phyloP scores from a whole-genome alignment of 1,140 invertebrate genomes.

The Sycophaga agraensis region DNA sequence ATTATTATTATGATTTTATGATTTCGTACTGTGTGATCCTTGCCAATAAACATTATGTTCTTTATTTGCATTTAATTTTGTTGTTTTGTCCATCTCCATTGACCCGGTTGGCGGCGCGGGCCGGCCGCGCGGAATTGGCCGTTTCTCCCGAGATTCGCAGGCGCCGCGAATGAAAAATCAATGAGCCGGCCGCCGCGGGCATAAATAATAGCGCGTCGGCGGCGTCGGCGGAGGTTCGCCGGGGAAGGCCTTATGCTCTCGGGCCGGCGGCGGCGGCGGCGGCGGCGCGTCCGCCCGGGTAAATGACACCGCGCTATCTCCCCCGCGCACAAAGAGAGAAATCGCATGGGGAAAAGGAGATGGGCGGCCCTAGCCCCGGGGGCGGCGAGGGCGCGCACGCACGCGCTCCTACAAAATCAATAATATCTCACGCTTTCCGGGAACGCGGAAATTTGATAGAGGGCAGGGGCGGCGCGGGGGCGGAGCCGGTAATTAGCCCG shows the following conservation, averaged over 20 bases:
- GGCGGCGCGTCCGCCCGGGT: slow-evolving; percentile 17
- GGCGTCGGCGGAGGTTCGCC: neutral
- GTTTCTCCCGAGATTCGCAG: neutral
- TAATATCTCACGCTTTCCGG: slow-evolving; percentile 56
- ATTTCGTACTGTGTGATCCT: slow-evolving; percentile 24
- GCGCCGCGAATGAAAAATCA: too few relatives aligned
- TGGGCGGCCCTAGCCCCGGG: neutral
- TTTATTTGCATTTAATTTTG: slow-evolving; percentile 10
- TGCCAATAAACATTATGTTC: slow-evolving; percentile 23
- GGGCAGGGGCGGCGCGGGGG: neutral
- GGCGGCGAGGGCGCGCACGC: slow-evolving; percentile 8
- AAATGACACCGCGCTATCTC: slow-evolving; percentile 31
- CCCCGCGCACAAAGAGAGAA: slow-evolving; percentile 20
- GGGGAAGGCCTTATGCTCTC: neutral
- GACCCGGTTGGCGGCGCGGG: too few relatives aligned
- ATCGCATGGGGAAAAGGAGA: slow-evolving; percentile 22
- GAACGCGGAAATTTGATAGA: slow-evolving; percentile 24
- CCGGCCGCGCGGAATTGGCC: neutral
- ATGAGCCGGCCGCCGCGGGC: too few relatives aligned
- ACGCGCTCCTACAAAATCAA: slow-evolving; percentile 49
- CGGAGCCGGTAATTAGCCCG: too few relatives aligned
- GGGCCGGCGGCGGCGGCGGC: too few relatives aligned
- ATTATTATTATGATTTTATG: slow-evolving; percentile 17
- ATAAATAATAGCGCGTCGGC: too few relatives aligned
- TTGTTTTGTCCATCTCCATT: slow-evolving; percentile 12